Evolutionary conservation across 2,888 invertebrate species (phyloP).

Genomic region (Eupithecia inturbata): DNA sequence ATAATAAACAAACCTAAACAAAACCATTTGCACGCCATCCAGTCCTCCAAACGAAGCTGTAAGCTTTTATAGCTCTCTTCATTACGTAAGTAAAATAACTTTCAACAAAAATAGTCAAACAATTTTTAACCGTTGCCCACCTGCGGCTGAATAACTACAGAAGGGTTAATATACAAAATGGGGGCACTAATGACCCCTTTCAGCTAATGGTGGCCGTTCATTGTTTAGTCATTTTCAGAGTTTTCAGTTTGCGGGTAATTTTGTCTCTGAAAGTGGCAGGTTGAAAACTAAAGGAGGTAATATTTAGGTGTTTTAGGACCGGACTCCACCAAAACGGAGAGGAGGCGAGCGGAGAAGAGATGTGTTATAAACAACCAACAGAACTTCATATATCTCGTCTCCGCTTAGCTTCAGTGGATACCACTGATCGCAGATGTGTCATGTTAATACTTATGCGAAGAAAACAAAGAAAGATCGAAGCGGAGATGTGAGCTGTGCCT

Average conservation of each 20-base stretch:
- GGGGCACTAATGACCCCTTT: conserved; percentile 51
- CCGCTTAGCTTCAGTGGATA: no score
- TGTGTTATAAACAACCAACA: no score
- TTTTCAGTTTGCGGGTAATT: conserved; percentile 14
- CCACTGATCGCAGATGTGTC: no score
- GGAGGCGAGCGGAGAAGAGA: no score
- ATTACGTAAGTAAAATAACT: conserved; percentile 16
- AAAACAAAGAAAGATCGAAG: no score
- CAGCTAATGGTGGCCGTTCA: conserved; percentile 48
- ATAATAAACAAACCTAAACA: neutral
- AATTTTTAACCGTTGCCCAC: conserved; percentile 23
- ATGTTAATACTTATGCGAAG: no score
- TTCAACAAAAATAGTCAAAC: conserved; percentile 29
- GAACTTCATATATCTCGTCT: no score
- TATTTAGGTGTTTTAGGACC: no score
- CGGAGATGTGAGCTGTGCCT: no score
- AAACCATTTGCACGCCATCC: neutral
- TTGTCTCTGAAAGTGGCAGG: neutral
- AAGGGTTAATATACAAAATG: conserved; percentile 55
- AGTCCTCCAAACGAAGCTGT: neutral
- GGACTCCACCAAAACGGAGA: no score
- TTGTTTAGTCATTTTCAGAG: conserved; percentile 33
- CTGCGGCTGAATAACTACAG: conserved; percentile 39
- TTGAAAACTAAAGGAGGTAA: neutral
- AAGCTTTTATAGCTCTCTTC: neutral